phyloP scores from a whole-genome alignment of 2,888 invertebrate species.

The Xiphydria camelus region DNA sequence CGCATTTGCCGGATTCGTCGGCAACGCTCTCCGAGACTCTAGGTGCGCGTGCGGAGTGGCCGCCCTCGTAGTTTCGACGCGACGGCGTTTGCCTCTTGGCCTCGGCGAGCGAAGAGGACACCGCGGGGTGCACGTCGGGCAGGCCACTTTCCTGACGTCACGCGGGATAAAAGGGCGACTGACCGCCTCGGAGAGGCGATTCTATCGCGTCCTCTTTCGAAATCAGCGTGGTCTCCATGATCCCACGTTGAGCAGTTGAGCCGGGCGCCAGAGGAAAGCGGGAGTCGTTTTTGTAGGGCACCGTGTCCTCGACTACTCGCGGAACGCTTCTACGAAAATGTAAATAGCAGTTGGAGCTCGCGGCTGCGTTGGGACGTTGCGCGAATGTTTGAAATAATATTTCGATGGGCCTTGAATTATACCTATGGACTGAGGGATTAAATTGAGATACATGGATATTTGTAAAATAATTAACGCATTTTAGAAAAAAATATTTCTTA shows the following conservation, averaged over 20 bases:
- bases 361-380: no score
- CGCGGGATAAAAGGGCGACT: constrained; percentile 73
- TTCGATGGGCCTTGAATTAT: no score
- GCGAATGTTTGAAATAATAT: no score
- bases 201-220: background rate
- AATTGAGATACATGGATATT: no score
- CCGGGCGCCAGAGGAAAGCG: background rate
- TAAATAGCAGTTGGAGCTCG: no score
- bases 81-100: background rate
- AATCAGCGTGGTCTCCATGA: background rate
- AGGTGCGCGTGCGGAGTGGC: background rate
- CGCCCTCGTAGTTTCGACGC: background rate
- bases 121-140: constrained; percentile 11
- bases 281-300: background rate
- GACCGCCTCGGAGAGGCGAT: constrained; percentile 80
- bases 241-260: background rate
- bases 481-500: no score
- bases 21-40: background rate
- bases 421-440: no score
- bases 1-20: background rate
- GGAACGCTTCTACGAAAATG: background rate
- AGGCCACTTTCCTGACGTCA: constrained; percentile 14
- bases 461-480: no score
- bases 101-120: constrained; percentile 2
- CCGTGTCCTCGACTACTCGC: background rate